phyloP scores from a whole-genome alignment of 2,797 vertebrate genomes.

The Anas flavirostris region DNA sequence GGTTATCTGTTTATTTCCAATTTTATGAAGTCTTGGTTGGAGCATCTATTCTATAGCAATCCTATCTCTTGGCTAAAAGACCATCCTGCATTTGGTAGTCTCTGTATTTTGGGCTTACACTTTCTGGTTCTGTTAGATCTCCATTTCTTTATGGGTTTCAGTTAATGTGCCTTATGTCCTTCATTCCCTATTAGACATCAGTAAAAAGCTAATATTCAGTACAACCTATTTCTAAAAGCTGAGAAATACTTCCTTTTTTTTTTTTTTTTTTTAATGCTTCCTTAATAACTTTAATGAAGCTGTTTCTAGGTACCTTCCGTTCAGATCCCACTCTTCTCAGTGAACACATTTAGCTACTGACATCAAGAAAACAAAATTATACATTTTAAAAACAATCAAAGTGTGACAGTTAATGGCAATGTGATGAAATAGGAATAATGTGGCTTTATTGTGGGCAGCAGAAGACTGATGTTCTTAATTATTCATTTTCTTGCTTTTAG shows the following conservation, averaged over 20 bases:
- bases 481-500: constrained; percentile 65
- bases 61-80: background rate
- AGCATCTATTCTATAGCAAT: background rate
- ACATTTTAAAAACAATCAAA: constrained; percentile 11
- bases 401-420: constrained; percentile 18
- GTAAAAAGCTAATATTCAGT: background rate
- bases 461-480: constrained; percentile 43
- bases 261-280: background rate
- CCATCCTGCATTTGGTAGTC: background rate
- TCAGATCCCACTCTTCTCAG: background rate
- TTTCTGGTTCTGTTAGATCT: background rate
- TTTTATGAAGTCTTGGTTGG: background rate
- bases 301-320: background rate
- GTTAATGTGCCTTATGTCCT: background rate
- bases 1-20: background rate
- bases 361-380: constrained; percentile 26
- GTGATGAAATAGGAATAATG: background rate
- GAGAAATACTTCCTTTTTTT: background rate
- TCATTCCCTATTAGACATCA: background rate
- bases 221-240: background rate
- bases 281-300: background rate
- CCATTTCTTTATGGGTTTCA: background rate
- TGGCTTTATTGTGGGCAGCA: background rate
- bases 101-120: background rate
- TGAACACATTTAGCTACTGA: constrained; percentile 1